A percentile compares a stretch with the other conserved stretches of the same genome.
Conservation (phyloP, 2,888 invertebrate genomes). For the Philereme vetulata region DNA sequence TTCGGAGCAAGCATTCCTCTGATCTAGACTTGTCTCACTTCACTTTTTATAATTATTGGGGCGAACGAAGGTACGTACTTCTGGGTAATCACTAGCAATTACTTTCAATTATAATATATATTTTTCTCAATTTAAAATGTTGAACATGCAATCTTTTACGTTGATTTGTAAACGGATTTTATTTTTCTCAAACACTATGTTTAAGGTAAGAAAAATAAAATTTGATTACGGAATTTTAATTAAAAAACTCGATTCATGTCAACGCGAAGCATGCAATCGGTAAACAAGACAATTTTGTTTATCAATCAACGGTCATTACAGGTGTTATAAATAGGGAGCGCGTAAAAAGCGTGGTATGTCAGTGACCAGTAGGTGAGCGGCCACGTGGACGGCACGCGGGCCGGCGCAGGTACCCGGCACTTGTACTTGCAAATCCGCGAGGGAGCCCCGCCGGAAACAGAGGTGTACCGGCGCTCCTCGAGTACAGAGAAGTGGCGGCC, state of each 20-base stretch:
- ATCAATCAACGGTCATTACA: constrained; percentile 61
- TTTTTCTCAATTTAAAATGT: neutral
- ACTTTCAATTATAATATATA: neutral
- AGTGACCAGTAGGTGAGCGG: constrained; percentile 55
- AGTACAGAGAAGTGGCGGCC: constrained; percentile 81
- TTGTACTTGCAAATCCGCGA: constrained; percentile 73
- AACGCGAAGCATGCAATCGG: constrained; percentile 18
- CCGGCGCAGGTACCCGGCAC: constrained; percentile 58
- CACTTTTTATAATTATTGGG: constrained; percentile 23
- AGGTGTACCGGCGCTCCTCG: constrained; percentile 82
- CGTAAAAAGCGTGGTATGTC: constrained; percentile 61
- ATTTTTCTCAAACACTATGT: constrained; percentile 14
- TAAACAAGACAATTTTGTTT: constrained; percentile 49
- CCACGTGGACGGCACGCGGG: constrained; percentile 78
- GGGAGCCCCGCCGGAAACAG: constrained; percentile 81
- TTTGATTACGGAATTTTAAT: constrained; percentile 21
- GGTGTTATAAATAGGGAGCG: constrained; percentile 64
- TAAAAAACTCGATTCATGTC: constrained; percentile 18
- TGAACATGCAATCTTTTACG: neutral
- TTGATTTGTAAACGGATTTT: neutral
- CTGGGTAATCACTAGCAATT: neutral
- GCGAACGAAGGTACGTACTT: neutral
- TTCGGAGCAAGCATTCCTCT: constrained; percentile 34
- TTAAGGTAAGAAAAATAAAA: constrained; percentile 12
- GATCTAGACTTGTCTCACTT: constrained; percentile 26